Evolutionary conservation across 1,140 invertebrate species (phyloP).

Genomic region (Polypedilum pembai): DNA sequence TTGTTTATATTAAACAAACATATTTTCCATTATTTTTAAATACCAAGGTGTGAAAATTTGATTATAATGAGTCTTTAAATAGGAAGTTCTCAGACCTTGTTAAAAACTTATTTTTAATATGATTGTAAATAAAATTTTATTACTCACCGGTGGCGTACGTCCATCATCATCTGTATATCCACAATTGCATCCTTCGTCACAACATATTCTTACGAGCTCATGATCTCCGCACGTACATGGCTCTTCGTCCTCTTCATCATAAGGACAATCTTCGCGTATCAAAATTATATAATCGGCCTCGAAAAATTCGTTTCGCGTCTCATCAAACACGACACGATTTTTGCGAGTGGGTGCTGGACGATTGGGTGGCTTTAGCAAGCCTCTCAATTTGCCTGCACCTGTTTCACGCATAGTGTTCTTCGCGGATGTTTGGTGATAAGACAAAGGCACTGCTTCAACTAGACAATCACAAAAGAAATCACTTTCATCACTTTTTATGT

Average conservation of each 20-base stretch:
- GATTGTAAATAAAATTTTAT: neutral
- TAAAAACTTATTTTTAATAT: too few relatives aligned
- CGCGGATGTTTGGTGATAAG: neutral
- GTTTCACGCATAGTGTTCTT: conserved; percentile 39
- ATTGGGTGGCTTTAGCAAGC: conserved; percentile 42
- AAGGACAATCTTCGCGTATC: conserved; percentile 72
- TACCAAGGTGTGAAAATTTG: too few relatives aligned
- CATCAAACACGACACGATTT: conserved; percentile 75
- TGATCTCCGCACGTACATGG: conserved; percentile 68
- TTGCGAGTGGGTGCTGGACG: conserved; percentile 45
- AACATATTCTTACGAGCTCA: conserved; percentile 57
- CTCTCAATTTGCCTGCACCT: conserved; percentile 39
- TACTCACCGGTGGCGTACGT: conserved; percentile 40
- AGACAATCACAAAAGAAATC: conserved; percentile 20
- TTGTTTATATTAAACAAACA: too few relatives aligned
- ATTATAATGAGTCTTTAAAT: too few relatives aligned
- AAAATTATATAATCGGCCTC: conserved; percentile 81
- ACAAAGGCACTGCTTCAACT: conserved; percentile 23
- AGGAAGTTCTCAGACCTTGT: too few relatives aligned
- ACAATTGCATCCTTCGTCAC: conserved; percentile 52
- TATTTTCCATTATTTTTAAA: too few relatives aligned
- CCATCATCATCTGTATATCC: conserved; percentile 43
- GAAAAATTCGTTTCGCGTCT: conserved; percentile 77
- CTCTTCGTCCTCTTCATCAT: conserved; percentile 64
- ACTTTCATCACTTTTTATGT: conserved; percentile 24